phyloP scores from a whole-genome alignment of 2,797 vertebrate species.

The Hybognathus amarus region DNA sequence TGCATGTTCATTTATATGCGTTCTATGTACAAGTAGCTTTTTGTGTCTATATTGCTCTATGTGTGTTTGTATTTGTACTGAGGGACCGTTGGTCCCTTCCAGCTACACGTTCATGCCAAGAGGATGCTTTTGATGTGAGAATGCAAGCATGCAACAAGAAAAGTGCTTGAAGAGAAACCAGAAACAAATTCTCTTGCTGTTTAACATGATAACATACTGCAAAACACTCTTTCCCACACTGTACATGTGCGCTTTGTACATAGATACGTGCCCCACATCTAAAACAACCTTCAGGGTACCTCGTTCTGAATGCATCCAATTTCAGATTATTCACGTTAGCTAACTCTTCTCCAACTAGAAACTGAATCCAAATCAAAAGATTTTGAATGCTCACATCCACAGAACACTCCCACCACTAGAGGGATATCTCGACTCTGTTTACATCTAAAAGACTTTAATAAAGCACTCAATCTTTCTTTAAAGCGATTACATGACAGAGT shows the following conservation, averaged over 20 bases:
- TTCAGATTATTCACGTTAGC: conserved; percentile 24
- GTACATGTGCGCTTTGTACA: conserved; percentile 32
- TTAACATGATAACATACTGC: conserved; percentile 18
- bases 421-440: background rate
- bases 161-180: conserved; percentile 74
- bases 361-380: conserved; percentile 1
- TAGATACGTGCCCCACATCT: background rate
- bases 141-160: conserved; percentile 70
- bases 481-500: conserved; percentile 25
- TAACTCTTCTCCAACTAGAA: background rate
- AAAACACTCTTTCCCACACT: conserved; percentile 57
- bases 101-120: conserved; percentile 60
- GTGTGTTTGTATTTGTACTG: conserved; percentile 19
- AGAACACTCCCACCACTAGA: background rate
- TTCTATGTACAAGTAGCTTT: background rate
- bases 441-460: background rate
- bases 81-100: background rate
- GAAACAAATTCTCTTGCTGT: conserved; percentile 69
- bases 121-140: conserved; percentile 71
- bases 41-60: background rate
- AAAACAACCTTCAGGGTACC: conserved; percentile 5
- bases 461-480: conserved; percentile 6
- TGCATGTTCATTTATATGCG: background rate
- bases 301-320: conserved; percentile 7
- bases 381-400: background rate